Evolutionary conservation across 2,888 invertebrate species (phyloP).

Genomic region (Hypolimnas misippus): DNA sequence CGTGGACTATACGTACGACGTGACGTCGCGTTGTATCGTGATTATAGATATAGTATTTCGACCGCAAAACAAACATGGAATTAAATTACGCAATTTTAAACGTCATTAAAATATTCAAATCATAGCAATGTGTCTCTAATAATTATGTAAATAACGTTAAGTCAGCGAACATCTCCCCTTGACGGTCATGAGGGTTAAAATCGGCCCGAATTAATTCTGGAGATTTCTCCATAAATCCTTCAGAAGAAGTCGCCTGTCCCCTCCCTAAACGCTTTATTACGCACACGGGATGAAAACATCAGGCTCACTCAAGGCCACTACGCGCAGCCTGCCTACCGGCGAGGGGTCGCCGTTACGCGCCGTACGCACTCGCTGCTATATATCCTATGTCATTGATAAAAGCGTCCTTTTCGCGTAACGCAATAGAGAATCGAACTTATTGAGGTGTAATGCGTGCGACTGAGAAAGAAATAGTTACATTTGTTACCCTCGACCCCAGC

Average conservation of each 20-base stretch:
- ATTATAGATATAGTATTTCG: too few species aligned
- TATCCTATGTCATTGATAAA: constrained; percentile 80
- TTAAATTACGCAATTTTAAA: background rate
- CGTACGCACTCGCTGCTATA: constrained; percentile 50
- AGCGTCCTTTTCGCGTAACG: constrained; percentile 78
- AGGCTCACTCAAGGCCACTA: constrained; percentile 78
- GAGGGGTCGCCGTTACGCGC: constrained; percentile 49
- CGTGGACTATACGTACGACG: too few species aligned
- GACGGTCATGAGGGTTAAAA: constrained; percentile 59
- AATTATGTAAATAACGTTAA: constrained; percentile 55
- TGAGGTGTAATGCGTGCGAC: constrained; percentile 66
- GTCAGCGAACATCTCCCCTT: constrained; percentile 50
- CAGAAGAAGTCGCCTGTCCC: constrained; percentile 76
- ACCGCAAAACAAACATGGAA: too few species aligned
- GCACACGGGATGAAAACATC: constrained; percentile 81
- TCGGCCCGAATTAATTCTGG: constrained; percentile 75
- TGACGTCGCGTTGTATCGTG: too few species aligned
- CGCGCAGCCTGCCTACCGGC: constrained; percentile 54
- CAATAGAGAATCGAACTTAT: constrained; percentile 59
- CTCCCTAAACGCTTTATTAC: constrained; percentile 81
- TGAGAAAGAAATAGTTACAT: constrained; percentile 55
- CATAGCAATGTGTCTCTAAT: constrained; percentile 23
- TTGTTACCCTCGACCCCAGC: constrained; percentile 57
- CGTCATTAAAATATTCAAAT: constrained; percentile 32
- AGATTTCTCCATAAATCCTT: constrained; percentile 79